Evolutionary conservation across 1,140 invertebrate genomes (phyloP).

Genomic region (Metaphire vulgaris): DNA sequence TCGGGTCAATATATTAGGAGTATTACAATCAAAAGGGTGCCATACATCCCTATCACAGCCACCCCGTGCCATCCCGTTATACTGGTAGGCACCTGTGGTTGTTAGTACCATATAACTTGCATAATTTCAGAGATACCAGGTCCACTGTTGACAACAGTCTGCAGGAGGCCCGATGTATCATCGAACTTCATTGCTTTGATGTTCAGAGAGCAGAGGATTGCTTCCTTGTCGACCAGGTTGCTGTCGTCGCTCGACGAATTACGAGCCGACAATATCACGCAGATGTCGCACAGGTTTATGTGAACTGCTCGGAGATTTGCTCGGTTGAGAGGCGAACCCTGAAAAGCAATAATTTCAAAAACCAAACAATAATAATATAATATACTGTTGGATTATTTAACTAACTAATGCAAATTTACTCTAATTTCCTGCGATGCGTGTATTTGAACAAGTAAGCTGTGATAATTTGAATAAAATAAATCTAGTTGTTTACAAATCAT

Average conservation of each 20-base stretch:
- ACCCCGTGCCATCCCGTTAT: no score
- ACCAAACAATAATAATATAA: no score
- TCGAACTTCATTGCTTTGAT: constrained; percentile 99
- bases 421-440: not conserved
- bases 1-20: no score
- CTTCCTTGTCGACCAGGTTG: constrained; percentile 88
- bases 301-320: constrained; percentile 93
- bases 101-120: no score
- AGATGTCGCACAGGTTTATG: constrained; percentile 98
- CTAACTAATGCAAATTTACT: no score
- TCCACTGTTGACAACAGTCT: not conserved
- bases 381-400: not conserved
- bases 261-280: constrained; percentile 85
- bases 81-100: no score
- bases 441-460: not conserved
- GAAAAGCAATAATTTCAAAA: constrained; percentile 10
- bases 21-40: no score
- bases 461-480: not conserved
- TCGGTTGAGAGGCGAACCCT: constrained; percentile 92
- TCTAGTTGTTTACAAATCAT: constrained; percentile 6
- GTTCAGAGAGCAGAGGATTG: constrained; percentile 93
- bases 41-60: no score
- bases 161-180: constrained; percentile 53
- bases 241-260: constrained; percentile 59
- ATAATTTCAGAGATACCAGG: no score